Evolutionary conservation across 2,113 vertebrate species (phyloP).

Genomic region (Hemicordylus capensis): DNA sequence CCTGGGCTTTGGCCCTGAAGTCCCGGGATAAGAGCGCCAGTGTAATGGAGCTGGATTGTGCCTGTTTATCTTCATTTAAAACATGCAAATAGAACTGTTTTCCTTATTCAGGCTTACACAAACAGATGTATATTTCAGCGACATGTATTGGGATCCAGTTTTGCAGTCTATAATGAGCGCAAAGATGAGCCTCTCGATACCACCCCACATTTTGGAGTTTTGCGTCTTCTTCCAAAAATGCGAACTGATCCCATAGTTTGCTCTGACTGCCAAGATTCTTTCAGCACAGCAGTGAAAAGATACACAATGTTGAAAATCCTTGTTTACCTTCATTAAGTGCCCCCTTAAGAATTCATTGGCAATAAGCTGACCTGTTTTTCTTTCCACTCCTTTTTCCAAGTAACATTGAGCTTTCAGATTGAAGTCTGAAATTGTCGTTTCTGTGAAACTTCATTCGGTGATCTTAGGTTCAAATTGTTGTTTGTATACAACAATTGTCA

Average conservation of each 20-base stretch:
- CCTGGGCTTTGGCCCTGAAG: too few relatives aligned
- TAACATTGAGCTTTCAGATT: slow-evolving; percentile 26
- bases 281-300: slow-evolving; percentile 35
- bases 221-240: slow-evolving; percentile 41
- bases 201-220: slow-evolving; percentile 24
- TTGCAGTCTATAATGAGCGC: not conserved
- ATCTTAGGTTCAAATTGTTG: slow-evolving; percentile 28
- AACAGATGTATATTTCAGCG: not conserved
- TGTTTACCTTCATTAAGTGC: slow-evolving; percentile 58
- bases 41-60: not conserved
- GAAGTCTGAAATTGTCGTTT: not conserved
- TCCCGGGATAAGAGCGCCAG: too few relatives aligned
- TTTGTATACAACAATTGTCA: slow-evolving; percentile 17
- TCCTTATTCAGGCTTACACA: not conserved
- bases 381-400: slow-evolving; percentile 47
- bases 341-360: slow-evolving; percentile 5
- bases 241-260: slow-evolving; percentile 7
- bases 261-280: slow-evolving; percentile 50
- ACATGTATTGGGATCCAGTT: not conserved
- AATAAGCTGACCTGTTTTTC: slow-evolving; percentile 27
- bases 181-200: slow-evolving; percentile 6
- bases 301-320: slow-evolving; percentile 46
- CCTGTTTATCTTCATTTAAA: not conserved
- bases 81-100: not conserved
- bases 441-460: slow-evolving; percentile 5